A percentile compares a stretch with the other conserved stretches of the same genome.
These are phyloP conservation scores for Hipposideros armiger DNA, from an alignment of 2,113 vertebrate genomes.

Conservation along the genomic window DNA sequence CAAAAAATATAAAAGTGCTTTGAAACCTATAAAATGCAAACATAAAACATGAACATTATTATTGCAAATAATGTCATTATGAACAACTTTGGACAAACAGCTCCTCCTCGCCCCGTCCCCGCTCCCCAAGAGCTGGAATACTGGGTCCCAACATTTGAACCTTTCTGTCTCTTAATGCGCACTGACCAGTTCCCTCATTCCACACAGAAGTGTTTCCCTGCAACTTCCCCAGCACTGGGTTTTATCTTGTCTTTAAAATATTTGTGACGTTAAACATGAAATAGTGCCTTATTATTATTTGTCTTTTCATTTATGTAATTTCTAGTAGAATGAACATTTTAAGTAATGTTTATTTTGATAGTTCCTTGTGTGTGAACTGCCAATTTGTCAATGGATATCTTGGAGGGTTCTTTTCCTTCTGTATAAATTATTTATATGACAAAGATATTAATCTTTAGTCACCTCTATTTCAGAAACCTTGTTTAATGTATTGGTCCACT, in stretches of 20 bases:
- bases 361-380: background rate
- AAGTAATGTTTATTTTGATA: slow-evolving; percentile 38
- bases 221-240: background rate
- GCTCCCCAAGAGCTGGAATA: background rate
- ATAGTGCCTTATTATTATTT: background rate
- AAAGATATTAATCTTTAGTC: slow-evolving; percentile 25
- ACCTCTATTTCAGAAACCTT: slow-evolving; percentile 56
- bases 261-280: slow-evolving; percentile 8
- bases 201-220: background rate
- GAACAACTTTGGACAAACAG: background rate
- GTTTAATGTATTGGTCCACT: background rate
- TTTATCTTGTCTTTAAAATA: slow-evolving; percentile 43
- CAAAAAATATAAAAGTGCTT: background rate
- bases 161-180: background rate
- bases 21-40: slow-evolving; percentile 14
- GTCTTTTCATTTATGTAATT: background rate
- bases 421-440: slow-evolving; percentile 6
- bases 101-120: background rate
- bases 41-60: background rate
- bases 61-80: slow-evolving; percentile 5
- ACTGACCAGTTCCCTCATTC: background rate
- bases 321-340: slow-evolving; percentile 19
- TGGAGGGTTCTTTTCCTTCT: slow-evolving; percentile 4
- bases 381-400: background rate
- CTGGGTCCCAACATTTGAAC: background rate